phyloP scores from a whole-genome alignment of 2,888 invertebrate genomes.

The Volucella zonaria region DNA sequence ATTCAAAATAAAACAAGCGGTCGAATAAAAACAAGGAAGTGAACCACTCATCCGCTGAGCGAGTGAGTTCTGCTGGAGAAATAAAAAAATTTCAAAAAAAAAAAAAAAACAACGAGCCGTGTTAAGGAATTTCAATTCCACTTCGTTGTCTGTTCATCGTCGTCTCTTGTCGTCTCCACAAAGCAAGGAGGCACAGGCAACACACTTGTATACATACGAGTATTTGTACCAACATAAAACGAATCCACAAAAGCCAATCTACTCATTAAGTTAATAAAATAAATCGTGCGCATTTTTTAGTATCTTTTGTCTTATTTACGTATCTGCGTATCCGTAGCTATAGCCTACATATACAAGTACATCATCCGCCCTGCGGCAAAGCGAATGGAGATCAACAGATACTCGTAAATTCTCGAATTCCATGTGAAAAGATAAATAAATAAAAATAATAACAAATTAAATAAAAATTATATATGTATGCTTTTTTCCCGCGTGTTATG shows the following conservation, averaged over 20 bases:
- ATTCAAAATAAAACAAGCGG: constrained; percentile 11
- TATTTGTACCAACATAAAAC: constrained; percentile 5
- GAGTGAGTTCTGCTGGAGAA: neutral
- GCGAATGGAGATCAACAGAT: constrained; percentile 7
- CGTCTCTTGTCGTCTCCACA: constrained; percentile 6
- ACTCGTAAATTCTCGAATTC: constrained; percentile 15
- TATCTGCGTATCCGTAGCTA: too few species aligned
- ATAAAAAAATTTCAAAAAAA: too few species aligned
- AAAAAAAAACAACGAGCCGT: constrained; percentile 33
- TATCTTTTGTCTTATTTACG: constrained; percentile 24
- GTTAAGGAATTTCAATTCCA: constrained; percentile 33
- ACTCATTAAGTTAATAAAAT: constrained; percentile 48
- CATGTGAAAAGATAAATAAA: constrained; percentile 32
- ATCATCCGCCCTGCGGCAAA: constrained; percentile 4
- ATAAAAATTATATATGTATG: too few species aligned
- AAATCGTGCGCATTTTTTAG: constrained; percentile 35
- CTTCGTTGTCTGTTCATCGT: constrained; percentile 28
- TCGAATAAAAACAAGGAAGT: constrained; percentile 44
- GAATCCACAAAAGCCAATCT: constrained; percentile 30
- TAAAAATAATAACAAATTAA: constrained; percentile 12
- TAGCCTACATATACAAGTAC: too few species aligned
- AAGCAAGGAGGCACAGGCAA: constrained; percentile 28
- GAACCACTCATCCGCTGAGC: constrained; percentile 20
- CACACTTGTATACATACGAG: too few species aligned
- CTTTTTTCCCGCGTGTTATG: constrained; percentile 48